Evolutionary conservation across 2,888 invertebrate species (phyloP).

Genomic region (Mesoligia furuncula): DNA sequence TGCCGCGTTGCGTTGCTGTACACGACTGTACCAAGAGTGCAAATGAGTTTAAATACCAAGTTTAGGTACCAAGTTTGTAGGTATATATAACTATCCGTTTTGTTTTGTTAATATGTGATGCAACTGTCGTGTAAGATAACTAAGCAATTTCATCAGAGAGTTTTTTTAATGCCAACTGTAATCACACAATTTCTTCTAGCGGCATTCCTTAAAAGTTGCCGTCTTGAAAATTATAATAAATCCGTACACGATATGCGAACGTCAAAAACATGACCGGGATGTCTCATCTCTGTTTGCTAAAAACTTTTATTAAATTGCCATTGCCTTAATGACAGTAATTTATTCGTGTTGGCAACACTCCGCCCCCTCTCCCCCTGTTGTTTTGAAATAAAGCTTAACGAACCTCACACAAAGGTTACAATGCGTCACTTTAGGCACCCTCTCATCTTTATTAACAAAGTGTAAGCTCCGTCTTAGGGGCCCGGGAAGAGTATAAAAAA

Average conservation of each 20-base stretch:
- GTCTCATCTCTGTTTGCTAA: constrained; percentile 17
- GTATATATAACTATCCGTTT: background rate
- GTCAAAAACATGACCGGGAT: constrained; percentile 8
- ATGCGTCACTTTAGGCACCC: constrained; percentile 20
- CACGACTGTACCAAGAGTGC: constrained; percentile 1
- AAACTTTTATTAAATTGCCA: constrained; percentile 31
- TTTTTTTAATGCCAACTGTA: background rate
- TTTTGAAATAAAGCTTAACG: constrained; percentile 49
- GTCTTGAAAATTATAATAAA: background rate
- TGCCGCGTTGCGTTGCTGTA: constrained; percentile 14
- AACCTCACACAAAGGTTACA: constrained; percentile 41
- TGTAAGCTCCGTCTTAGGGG: constrained; percentile 36
- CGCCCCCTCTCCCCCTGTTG: constrained; percentile 9
- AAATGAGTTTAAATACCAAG: background rate
- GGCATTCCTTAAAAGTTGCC: no score
- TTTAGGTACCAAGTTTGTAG: background rate
- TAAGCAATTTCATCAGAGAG: constrained; percentile 15
- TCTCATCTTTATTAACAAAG: constrained; percentile 40
- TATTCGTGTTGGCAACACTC: constrained; percentile 35
- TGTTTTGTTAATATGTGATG: background rate
- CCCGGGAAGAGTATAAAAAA: constrained; percentile 1
- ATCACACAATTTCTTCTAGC: background rate
- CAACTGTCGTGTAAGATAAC: constrained; percentile 3
- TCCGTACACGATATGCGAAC: background rate
- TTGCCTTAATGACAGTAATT: constrained; percentile 38